Evolutionary conservation across 2,797 vertebrate species (phyloP).

Genomic region (Dryobates pubescens): DNA sequence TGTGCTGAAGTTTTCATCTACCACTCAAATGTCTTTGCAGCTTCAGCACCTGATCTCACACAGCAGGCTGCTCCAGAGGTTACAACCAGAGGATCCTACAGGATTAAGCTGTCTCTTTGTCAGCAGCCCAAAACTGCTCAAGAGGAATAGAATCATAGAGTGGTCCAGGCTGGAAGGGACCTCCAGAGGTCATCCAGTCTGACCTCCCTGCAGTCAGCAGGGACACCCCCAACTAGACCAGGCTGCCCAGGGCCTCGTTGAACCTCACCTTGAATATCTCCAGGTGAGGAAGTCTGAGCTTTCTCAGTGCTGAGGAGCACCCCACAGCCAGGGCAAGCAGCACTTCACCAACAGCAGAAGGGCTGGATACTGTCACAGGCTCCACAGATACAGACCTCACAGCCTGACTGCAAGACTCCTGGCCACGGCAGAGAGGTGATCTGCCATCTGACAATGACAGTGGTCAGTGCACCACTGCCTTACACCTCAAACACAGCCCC

Average conservation of each 20-base stretch:
- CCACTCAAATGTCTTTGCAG: neutral
- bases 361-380: neutral
- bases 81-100: neutral
- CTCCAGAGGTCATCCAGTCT: too few relatives aligned
- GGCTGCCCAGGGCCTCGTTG: too few relatives aligned
- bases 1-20: neutral
- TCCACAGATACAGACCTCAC: fast-evolving
- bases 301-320: neutral
- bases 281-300: neutral
- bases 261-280: too few relatives aligned
- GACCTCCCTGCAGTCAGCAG: too few relatives aligned
- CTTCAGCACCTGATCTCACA: neutral
- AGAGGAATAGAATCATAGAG: too few relatives aligned
- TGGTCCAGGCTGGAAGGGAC: too few relatives aligned
- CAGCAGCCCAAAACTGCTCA: neutral
- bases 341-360: neutral
- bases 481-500: neutral
- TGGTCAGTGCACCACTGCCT: neutral
- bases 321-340: neutral
- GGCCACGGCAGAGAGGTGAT: neutral
- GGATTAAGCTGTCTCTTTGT: neutral
- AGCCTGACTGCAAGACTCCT: neutral
- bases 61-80: neutral
- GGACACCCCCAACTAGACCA: too few relatives aligned
- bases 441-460: neutral